Percentiles rank a stretch among this genome's conserved stretches.
Conservation (phyloP, 2,113 vertebrate genomes). For the Acinonyx jubatus region DNA sequence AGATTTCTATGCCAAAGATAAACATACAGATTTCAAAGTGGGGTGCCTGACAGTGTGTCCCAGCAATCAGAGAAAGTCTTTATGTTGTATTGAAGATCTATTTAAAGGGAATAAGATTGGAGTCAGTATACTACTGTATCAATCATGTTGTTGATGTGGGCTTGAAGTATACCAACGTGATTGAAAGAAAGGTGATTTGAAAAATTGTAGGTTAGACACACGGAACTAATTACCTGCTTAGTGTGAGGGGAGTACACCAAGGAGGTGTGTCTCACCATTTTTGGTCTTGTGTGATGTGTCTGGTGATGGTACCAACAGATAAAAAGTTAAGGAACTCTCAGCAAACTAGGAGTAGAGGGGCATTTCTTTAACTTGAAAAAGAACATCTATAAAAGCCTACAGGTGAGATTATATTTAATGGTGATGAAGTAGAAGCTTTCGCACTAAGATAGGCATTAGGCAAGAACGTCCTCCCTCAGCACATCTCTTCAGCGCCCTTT, state of each 20-base stretch:
- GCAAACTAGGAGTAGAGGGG: not conserved
- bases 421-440: not conserved
- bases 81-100: not conserved
- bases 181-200: not conserved
- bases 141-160: not conserved
- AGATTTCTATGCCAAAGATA: not conserved
- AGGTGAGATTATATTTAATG: not conserved
- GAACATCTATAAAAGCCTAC: not conserved
- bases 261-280: not conserved
- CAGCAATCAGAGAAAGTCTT: not conserved
- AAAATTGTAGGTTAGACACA: not conserved
- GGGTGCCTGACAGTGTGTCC: not conserved
- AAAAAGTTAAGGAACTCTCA: not conserved
- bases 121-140: not conserved
- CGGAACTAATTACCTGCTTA: not conserved
- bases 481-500: not conserved
- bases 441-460: not conserved
- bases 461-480: not conserved
- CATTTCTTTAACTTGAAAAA: not conserved
- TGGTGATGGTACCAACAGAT: not conserved
- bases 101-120: not conserved
- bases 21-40: not conserved
- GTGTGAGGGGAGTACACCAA: not conserved
- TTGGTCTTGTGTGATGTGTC: not conserved
- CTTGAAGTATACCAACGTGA: not conserved